phyloP scores from a whole-genome alignment of 2,888 invertebrate species.

The Germaria angustata region DNA sequence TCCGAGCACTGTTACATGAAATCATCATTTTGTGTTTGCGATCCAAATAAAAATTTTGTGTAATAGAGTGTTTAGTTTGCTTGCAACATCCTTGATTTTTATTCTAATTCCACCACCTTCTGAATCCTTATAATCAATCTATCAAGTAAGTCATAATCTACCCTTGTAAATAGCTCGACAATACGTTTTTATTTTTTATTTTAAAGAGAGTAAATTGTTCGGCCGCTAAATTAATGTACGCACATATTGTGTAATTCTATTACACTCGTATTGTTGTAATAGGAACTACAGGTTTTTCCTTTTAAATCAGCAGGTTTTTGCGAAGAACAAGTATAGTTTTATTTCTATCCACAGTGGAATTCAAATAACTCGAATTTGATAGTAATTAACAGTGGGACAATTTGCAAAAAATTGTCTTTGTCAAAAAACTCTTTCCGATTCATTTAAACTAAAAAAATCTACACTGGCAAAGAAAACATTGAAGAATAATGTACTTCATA shows the following conservation, averaged over 20 bases:
- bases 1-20: background rate
- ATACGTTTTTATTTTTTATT: conserved; percentile 74
- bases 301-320: conserved; percentile 67
- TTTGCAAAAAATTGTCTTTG: background rate
- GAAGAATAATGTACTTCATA: too few relatives aligned
- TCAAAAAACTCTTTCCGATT: too few relatives aligned
- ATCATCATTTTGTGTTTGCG: background rate
- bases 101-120: conserved; percentile 38
- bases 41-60: background rate
- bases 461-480: too few relatives aligned
- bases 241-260: conserved; percentile 72
- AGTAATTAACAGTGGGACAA: conserved; percentile 69
- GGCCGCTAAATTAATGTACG: conserved; percentile 70
- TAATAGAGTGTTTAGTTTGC: background rate
- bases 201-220: conserved; percentile 75
- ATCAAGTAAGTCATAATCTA: conserved; percentile 65
- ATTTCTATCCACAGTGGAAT: conserved; percentile 47
- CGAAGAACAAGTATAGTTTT: conserved; percentile 30
- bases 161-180: conserved; percentile 70
- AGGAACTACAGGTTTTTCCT: conserved; percentile 68
- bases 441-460: too few relatives aligned
- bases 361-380: conserved; percentile 72
- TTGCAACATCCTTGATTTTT: background rate
- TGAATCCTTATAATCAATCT: conserved; percentile 47
- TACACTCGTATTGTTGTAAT: conserved; percentile 61